A percentile compares a stretch with the other conserved stretches of the same genome.
These are phyloP conservation scores for Strigops habroptila DNA, from an alignment of 2,113 vertebrate species.

Conservation along the genomic window DNA sequence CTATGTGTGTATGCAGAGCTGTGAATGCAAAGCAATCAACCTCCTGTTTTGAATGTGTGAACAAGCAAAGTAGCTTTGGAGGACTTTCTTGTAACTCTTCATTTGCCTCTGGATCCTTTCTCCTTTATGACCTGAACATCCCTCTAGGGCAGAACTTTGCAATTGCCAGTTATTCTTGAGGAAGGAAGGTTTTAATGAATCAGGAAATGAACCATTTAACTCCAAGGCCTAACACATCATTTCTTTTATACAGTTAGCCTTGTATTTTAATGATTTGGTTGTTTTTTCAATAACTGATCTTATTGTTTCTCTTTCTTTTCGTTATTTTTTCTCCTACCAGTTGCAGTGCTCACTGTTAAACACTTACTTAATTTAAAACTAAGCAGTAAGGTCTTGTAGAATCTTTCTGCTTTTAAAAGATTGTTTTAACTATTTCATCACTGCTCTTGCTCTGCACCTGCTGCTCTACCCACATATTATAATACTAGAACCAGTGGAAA, in stretches of 20 bases:
- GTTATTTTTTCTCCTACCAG: neutral
- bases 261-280: neutral
- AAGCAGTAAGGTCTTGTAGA: neutral
- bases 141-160: slow-evolving; percentile 17
- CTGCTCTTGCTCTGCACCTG: neutral
- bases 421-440: neutral
- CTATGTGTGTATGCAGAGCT: neutral
- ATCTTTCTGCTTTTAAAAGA: neutral
- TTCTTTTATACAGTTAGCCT: slow-evolving; percentile 3
- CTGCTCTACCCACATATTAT: neutral
- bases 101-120: slow-evolving; percentile 1
- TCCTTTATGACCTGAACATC: slow-evolving; percentile 7
- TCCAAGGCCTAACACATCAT: neutral
- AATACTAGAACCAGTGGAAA: neutral
- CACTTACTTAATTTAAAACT: neutral
- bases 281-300: neutral
- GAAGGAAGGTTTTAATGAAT: slow-evolving; percentile 38
- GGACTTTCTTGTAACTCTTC: neutral
- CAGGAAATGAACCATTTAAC: slow-evolving; percentile 47
- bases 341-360: neutral
- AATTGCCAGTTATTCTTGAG: neutral
- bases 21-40: neutral
- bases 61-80: neutral
- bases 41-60: neutral
- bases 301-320: neutral